A percentile compares a stretch with the other conserved stretches of the same genome.
These are phyloP conservation scores for Colistium nudipinnis DNA, from an alignment of 2,113 vertebrate species.

Conservation along the genomic window DNA sequence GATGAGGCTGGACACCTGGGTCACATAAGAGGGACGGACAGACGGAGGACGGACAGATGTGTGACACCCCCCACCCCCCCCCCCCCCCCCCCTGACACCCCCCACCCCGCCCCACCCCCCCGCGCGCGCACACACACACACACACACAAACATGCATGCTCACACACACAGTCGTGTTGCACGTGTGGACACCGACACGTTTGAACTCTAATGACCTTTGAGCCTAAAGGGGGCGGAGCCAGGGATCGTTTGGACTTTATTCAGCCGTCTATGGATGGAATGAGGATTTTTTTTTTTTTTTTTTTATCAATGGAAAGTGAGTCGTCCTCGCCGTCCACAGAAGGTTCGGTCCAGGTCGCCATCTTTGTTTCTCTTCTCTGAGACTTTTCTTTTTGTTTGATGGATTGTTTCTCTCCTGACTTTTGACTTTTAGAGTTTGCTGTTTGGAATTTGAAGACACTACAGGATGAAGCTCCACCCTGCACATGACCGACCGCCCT, in stretches of 20 bases:
- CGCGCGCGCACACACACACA: slow-evolving; percentile 28
- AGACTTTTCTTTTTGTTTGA: slow-evolving; percentile 22
- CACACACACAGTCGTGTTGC: slow-evolving; percentile 22
- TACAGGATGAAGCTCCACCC: slow-evolving; percentile 37
- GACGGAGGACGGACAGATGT: slow-evolving; percentile 7
- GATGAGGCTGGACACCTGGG: slow-evolving; percentile 94
- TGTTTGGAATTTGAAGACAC: slow-evolving; percentile 62
- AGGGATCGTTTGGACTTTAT: too few species aligned
- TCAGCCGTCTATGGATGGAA: too few species aligned
- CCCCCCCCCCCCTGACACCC: slow-evolving; percentile 35
- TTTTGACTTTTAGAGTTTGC: slow-evolving; percentile 49
- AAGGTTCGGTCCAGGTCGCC: slow-evolving; percentile 13
- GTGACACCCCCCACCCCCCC: slow-evolving; percentile 52
- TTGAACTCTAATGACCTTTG: slow-evolving; percentile 40
- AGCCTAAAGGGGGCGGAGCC: too few species aligned
- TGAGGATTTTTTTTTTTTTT: too few species aligned
- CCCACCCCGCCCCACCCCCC: slow-evolving; percentile 38
- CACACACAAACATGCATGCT: slow-evolving; percentile 16
- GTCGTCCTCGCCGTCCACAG: too few species aligned
- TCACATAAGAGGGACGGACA: slow-evolving; percentile 84
- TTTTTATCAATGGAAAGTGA: too few species aligned
- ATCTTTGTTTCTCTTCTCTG: neutral
- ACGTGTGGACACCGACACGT: slow-evolving; percentile 48
- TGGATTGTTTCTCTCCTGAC: slow-evolving; percentile 47
- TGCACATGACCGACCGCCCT: slow-evolving; percentile 1